Evolutionary conservation across 2,113 vertebrate genomes (phyloP), one percentile per base, ranked within the genome.

Genomic region (Capricornis sumatraensis): DNA sequence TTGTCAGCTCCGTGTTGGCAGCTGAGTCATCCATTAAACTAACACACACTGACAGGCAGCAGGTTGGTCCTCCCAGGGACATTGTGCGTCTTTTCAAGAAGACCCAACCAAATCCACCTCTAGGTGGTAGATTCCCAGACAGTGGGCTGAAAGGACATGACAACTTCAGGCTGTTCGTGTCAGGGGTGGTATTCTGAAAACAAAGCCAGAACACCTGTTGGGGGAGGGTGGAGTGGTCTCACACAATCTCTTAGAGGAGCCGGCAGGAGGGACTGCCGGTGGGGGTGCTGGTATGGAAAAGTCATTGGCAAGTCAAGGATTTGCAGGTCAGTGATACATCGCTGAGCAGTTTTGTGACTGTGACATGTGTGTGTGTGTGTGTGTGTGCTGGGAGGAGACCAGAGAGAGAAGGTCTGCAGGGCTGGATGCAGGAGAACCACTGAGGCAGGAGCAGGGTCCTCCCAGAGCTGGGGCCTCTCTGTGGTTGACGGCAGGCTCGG

Each of bases 11-110:
- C 1, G 27, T 14, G 52, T 17, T 19, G 30, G 30, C 17, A 50
- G 89, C 91, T n/a, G 52, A 7, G 11, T 40, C 21, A 2, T 4
- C 83, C 36, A 3, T 25, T 15, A 62, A 25, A 43, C 13, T 4
- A 4, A 74, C 0, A 2, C 3, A 6, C 7, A 53, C 78, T n/a
- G 7, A 2, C 7, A 11, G 2, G n/a, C 10, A 57, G 15, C 27
- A 50, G 27, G 8, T 14, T 12, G 43, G 6, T 23, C 53, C 67
- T 76, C 36, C 13, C 15, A 11, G 55, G 50, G 45, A 81, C 8
- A 0, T 12, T 30, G 40, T 23, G n/a, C 30, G 5, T 47, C 60
- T 50, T 88, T 53, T 19, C 47, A 67, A 47, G 45, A 60, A 40
- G 21, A 11, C 12, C 36, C 76, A 25, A 4, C 62, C 71, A 21